A percentile compares a stretch with the other conserved stretches of the same genome.
These are phyloP conservation scores for Tribolium madens DNA, from an alignment of 1,140 invertebrate species.

Conservation along the genomic window DNA sequence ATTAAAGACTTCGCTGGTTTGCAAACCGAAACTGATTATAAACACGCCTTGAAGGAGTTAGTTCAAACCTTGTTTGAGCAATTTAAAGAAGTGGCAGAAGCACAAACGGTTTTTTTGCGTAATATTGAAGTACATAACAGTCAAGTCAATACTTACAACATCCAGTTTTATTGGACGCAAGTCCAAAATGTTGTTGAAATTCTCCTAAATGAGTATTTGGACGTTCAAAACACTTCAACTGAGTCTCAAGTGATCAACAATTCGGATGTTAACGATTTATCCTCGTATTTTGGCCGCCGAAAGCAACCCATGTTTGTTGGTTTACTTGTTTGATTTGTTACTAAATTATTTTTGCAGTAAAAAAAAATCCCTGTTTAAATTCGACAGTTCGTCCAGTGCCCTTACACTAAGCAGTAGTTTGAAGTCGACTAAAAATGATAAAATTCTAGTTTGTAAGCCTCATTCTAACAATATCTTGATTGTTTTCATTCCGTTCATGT, in stretches of 20 bases:
- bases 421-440: conserved; percentile 67
- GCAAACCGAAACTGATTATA: conserved; percentile 59
- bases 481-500: conserved; percentile 80
- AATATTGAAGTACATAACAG: conserved; percentile 73
- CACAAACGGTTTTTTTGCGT: conserved; percentile 75
- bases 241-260: conserved; percentile 72
- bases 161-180: conserved; percentile 89
- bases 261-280: conserved; percentile 74
- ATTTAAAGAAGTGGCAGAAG: conserved; percentile 78
- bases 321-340: not conserved
- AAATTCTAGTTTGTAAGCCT: conserved; percentile 77
- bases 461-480: conserved; percentile 82
- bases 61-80: conserved; percentile 79
- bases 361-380: conserved; percentile 79
- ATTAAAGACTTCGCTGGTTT: conserved; percentile 72
- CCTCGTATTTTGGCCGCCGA: conserved; percentile 75
- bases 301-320: conserved; percentile 71
- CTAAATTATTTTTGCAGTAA: conserved; percentile 64
- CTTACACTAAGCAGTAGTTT: conserved; percentile 76
- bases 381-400: conserved; percentile 84
- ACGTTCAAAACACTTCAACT: conserved; percentile 78
- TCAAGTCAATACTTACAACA: conserved; percentile 76
- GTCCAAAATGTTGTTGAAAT: conserved; percentile 88
- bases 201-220: conserved; percentile 85
- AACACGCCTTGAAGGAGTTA: conserved; percentile 69